phyloP scores from a whole-genome alignment of 1,140 invertebrate species.

The Copidosoma floridanum region DNA sequence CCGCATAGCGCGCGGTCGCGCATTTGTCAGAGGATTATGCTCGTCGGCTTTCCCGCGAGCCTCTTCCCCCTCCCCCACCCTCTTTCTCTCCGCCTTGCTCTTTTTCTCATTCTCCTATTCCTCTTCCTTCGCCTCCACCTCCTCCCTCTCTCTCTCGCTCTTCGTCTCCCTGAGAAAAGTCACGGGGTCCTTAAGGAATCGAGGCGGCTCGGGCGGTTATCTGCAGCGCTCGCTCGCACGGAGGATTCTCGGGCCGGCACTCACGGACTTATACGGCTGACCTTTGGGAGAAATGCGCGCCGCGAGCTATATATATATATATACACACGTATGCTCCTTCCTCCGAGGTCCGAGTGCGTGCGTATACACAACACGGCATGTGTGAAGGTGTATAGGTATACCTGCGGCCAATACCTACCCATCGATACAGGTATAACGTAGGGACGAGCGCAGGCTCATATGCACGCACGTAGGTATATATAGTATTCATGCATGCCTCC shows the following conservation, averaged over 20 bases:
- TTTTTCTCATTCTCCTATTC: no score
- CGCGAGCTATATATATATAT: not conserved
- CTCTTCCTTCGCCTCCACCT: no score
- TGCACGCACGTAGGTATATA: not conserved
- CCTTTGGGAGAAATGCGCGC: conserved; percentile 5
- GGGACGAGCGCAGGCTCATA: no score
- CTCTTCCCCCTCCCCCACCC: not conserved
- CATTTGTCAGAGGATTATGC: conserved; percentile 24
- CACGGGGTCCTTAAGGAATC: not conserved
- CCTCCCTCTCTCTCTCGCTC: not conserved
- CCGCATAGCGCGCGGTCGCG: not conserved
- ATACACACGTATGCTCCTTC: no score
- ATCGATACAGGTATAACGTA: no score
- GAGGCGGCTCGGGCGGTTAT: not conserved
- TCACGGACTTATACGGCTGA: not conserved
- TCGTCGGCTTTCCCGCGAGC: not conserved
- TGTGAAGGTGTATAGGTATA: no score
- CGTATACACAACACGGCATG: no score
- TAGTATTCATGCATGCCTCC: no score
- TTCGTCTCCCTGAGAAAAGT: not conserved
- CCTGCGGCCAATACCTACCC: no score
- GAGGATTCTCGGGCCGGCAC: no score
- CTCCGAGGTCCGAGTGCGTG: no score
- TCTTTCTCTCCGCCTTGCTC: not conserved
- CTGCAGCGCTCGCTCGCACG: not conserved